Conservation (phyloP, 2,113 vertebrate species). For the Antennarius striatus region DNA sequence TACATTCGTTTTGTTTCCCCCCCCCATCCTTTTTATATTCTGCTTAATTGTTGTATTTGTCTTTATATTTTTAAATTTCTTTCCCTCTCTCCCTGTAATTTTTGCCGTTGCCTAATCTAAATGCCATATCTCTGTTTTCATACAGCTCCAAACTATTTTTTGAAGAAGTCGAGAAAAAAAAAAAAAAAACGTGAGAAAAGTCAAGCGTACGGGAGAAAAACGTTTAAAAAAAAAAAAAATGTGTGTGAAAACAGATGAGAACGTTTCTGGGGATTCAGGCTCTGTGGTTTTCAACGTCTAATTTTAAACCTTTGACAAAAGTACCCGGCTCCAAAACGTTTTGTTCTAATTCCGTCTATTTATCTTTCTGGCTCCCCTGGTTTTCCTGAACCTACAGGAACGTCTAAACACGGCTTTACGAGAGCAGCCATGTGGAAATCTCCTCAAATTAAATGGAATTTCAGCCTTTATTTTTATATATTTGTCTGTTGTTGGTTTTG, state of each 20-base stretch:
- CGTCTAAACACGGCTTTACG: constrained; percentile 65
- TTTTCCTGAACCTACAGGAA: constrained; percentile 59
- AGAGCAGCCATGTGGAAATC: constrained; percentile 70
- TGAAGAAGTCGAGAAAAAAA: no score
- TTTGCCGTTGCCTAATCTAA: no score
- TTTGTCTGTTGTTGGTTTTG: constrained; percentile 72
- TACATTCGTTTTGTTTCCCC: no score
- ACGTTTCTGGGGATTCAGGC: constrained; percentile 38
- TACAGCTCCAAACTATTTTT: no score
- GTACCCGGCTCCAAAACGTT: constrained; percentile 55
- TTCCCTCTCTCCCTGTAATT: no score
- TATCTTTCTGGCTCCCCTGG: constrained; percentile 67
- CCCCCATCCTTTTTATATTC: no score
- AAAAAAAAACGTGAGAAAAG: constrained; percentile 21
- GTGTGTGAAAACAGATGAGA: constrained; percentile 27
- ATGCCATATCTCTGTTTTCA: no score
- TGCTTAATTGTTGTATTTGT: no score
- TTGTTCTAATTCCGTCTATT: constrained; percentile 67
- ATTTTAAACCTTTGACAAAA: constrained; percentile 65
- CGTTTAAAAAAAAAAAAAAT: constrained; percentile 21
- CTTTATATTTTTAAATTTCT: no score
- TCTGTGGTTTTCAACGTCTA: constrained; percentile 44
- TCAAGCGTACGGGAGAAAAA: constrained; percentile 11
- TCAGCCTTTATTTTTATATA: constrained; percentile 65
- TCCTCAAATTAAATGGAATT: constrained; percentile 71